Evolutionary conservation across 2,113 vertebrate genomes (phyloP), one percentile per base, ranked within the genome.

Genomic region (Seriola quinqueradiata): DNA sequence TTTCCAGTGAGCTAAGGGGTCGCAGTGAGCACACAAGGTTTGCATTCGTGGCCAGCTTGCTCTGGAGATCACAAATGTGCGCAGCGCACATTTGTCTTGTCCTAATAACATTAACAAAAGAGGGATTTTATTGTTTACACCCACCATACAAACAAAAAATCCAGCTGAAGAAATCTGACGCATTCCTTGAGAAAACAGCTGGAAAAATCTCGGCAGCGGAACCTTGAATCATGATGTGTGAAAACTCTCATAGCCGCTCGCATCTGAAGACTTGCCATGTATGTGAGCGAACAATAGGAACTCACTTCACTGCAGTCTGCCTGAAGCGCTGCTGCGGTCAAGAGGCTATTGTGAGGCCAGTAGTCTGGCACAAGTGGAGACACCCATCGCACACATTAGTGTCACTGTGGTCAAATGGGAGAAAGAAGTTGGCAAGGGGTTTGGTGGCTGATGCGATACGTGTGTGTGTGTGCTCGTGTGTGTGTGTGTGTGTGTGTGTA

Each of bases 1-100:
- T 88, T 91, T 90, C 82, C 83, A 75, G 17, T 64, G 66, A 54
- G 42, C 70, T 75, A 70, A 75, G 46, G 54, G 42, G 75, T n/a
- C 36, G 34, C 16, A 8, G 23, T 25, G n/a, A 57, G 59, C 52
- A 64, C 40, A 59, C 70, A 46, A 74, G 52, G 67, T 79, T 82
- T 77, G 44, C 36, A 65, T 76, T 70, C 48, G 19, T 8, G 11
- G 38, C 11, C 61, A 70, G 13, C n/a, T 13, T 23, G 32, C 19
- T 34, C 10, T 40, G 9, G 46, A 79, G 23, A 81, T 66, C 16
- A 32, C 23, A 74, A 54, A 61, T 25, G 25, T 25, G 25, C 25
- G 32, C 57, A 63, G 23, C 65, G 40, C 44, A 59, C 8, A 38
- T 21, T 68, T 77, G 61, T 60, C 50, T 66, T 64, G n/a, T 59